Evolutionary conservation across 2,888 invertebrate species (phyloP).

Genomic region (Epiblema foenella): DNA sequence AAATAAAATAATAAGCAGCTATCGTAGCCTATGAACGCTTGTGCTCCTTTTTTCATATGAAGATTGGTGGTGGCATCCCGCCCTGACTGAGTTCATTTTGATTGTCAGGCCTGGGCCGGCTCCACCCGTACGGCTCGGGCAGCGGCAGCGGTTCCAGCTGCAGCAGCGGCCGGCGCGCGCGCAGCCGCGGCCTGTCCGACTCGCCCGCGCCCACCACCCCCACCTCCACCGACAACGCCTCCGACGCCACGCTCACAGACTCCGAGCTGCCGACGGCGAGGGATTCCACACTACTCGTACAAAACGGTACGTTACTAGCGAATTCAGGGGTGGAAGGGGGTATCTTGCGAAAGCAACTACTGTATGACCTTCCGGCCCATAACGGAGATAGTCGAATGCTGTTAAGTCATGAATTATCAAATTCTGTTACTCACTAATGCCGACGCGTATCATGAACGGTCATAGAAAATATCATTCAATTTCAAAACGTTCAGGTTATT

Average conservation of each 20-base stretch:
- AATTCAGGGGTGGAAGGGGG: too few species aligned
- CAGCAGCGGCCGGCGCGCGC: slow-evolving; percentile 86
- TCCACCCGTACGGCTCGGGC: slow-evolving; percentile 93
- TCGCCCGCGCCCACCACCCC: slow-evolving; percentile 88
- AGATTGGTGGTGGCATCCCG: too few species aligned
- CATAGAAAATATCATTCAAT: neutral
- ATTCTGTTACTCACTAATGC: too few species aligned
- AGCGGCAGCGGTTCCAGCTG: slow-evolving; percentile 89
- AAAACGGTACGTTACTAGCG: slow-evolving; percentile 87
- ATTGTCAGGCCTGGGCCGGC: slow-evolving; percentile 89
- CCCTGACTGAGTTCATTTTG: slow-evolving; percentile 32
- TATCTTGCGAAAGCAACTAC: too few species aligned
- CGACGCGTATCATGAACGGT: too few species aligned
- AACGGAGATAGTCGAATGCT: too few species aligned
- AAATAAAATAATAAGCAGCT: too few species aligned
- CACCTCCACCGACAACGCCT: slow-evolving; percentile 91
- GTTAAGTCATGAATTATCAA: too few species aligned
- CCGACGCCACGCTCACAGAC: slow-evolving; percentile 93
- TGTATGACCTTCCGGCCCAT: too few species aligned
- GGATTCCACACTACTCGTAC: slow-evolving; percentile 92
- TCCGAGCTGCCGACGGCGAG: slow-evolving; percentile 92
- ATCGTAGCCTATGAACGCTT: too few species aligned
- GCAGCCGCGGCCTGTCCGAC: slow-evolving; percentile 88
- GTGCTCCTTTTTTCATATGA: too few species aligned
- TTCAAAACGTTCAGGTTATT: neutral